Conservation (phyloP, 2,797 vertebrate genomes). For the Muscicapa comitata region DNA sequence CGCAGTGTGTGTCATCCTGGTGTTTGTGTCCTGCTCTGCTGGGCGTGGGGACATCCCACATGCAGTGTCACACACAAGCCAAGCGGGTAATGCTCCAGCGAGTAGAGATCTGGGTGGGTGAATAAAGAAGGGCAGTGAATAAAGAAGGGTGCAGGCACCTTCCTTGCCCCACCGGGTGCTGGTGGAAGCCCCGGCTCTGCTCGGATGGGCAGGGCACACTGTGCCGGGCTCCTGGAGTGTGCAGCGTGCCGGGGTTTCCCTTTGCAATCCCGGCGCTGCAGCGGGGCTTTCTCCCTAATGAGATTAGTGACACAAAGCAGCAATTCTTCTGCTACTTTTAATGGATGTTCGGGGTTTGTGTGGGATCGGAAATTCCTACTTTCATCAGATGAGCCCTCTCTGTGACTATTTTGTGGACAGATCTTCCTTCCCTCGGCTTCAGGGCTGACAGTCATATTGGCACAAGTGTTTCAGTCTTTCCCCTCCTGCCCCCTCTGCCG, state of each 20-base stretch:
- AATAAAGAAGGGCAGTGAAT: background rate
- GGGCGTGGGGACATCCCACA: background rate
- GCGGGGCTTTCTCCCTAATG: slow-evolving; percentile 1
- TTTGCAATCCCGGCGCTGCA: background rate
- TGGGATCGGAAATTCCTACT: slow-evolving; percentile 27
- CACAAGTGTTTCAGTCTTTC: background rate
- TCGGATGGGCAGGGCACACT: background rate
- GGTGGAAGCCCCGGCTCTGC: fast-evolving
- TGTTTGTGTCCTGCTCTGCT: background rate
- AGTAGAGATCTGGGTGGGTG: background rate
- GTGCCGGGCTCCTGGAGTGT: background rate
- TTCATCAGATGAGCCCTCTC: background rate
- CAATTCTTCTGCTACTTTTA: slow-evolving; percentile 13
- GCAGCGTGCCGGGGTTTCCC: background rate
- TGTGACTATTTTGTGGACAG: background rate
- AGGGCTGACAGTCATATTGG: background rate
- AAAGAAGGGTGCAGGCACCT: background rate
- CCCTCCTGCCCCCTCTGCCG: fast-evolving
- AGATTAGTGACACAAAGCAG: background rate
- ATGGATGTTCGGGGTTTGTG: background rate
- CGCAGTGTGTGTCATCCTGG: fast-evolving
- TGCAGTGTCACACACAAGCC: fast-evolving
- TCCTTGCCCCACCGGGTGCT: fast-evolving
- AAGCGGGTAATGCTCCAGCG: fast-evolving
- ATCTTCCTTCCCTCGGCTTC: background rate